phyloP scores from a whole-genome alignment of 2,797 vertebrate species.

The Otolemur crassicaudatus region DNA sequence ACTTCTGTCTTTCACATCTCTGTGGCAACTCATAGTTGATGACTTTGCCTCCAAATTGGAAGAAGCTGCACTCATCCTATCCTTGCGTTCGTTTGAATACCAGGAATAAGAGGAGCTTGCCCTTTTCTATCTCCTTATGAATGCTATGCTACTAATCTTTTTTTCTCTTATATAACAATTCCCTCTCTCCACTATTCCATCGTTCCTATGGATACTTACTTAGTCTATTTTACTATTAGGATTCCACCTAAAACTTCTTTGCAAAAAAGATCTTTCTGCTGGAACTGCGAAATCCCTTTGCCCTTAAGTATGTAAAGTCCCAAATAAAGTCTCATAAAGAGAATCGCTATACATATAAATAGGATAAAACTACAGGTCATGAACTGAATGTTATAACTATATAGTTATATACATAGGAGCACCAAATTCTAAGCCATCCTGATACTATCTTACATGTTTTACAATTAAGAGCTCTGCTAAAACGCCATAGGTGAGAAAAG shows the following conservation, averaged over 20 bases:
- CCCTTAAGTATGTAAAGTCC: background rate
- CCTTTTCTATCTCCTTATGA: background rate
- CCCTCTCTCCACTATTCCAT: background rate
- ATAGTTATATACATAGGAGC: background rate
- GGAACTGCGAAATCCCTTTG: background rate
- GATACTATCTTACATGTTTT: background rate
- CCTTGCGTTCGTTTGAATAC: background rate
- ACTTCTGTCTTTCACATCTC: background rate
- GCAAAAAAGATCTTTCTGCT: background rate
- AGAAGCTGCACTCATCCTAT: background rate
- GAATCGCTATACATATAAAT: background rate
- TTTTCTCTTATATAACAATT: background rate
- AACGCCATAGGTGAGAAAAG: constrained; percentile 37
- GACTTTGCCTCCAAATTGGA: background rate
- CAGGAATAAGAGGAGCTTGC: background rate
- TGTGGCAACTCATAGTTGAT: background rate
- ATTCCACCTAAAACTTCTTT: constrained; percentile 1
- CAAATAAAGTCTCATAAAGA: constrained; percentile 18
- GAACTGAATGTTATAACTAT: background rate
- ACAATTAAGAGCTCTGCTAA: constrained; percentile 59
- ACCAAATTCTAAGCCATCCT: constrained; percentile 35
- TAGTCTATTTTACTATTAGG: background rate
- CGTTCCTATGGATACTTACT: background rate
- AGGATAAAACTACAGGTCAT: background rate
- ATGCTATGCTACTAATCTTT: background rate